A percentile compares a stretch with the other conserved stretches of the same genome.
These are phyloP conservation scores for Latrodectus geometricus DNA, from an alignment of 1,140 invertebrate genomes.

Conservation along the genomic window DNA sequence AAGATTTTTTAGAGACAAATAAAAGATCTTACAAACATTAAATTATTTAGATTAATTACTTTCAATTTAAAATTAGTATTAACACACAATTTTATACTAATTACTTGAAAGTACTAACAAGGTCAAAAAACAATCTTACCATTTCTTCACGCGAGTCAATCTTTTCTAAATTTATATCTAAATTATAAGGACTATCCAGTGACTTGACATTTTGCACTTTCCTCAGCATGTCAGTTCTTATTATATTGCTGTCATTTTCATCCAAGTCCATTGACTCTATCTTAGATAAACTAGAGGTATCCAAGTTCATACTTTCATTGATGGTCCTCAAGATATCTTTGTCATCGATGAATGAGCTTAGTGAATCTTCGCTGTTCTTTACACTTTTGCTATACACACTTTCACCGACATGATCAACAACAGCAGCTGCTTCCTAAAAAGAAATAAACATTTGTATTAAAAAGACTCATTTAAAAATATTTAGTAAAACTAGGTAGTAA, in stretches of 20 bases:
- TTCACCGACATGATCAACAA: constrained; percentile 76
- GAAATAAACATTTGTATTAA: too few species aligned
- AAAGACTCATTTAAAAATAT: too few species aligned
- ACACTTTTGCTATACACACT: constrained; percentile 58
- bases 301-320: constrained; percentile 12
- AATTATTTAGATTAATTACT: too few species aligned
- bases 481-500: too few species aligned
- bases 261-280: constrained; percentile 34
- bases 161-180: constrained; percentile 22
- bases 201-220: neutral
- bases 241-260: constrained; percentile 64
- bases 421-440: constrained; percentile 72
- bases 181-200: constrained; percentile 2
- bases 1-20: too few species aligned
- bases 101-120: neutral
- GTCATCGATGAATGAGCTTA: constrained; percentile 37
- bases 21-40: too few species aligned
- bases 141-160: constrained; percentile 33
- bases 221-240: neutral
- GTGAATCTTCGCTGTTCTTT: constrained; percentile 58
- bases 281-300: constrained; percentile 1
- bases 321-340: constrained; percentile 28
- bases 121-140: constrained; percentile 1
- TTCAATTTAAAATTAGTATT: too few species aligned
- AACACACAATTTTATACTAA: too few species aligned